These are phyloP conservation scores for Festucalex cinctus DNA, from an alignment of 2,113 vertebrate species.

Conservation along the genomic window DNA sequence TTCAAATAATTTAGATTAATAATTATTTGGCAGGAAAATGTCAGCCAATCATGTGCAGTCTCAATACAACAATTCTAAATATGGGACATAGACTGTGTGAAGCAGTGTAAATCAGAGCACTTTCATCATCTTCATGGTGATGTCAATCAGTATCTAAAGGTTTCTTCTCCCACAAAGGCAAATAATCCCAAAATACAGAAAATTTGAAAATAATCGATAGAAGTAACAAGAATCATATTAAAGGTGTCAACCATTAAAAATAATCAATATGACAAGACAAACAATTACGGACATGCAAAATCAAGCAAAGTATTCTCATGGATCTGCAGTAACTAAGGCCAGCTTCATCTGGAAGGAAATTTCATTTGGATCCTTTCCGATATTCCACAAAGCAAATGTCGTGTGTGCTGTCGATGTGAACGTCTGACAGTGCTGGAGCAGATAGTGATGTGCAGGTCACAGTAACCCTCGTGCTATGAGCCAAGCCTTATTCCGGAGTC, in stretches of 20 bases:
- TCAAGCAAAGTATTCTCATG: neutral
- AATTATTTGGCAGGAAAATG: too few species aligned
- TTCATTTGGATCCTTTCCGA: neutral
- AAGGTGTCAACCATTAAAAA: neutral
- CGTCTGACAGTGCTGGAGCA: neutral
- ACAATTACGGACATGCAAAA: neutral
- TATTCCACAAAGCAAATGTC: neutral
- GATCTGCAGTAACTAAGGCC: neutral
- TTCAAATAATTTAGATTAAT: too few species aligned
- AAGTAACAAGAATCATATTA: neutral
- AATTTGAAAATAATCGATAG: neutral
- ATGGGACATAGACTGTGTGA: too few species aligned
- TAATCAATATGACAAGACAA: neutral
- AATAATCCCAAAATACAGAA: too few species aligned
- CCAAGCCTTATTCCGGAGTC: constrained; percentile 1
- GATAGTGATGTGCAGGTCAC: neutral
- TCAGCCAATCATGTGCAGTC: too few species aligned
- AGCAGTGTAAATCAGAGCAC: too few species aligned
- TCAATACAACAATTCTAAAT: too few species aligned
- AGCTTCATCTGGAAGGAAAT: neutral
- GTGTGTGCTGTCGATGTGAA: neutral
- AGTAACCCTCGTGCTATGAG: neutral
- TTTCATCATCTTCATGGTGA: too few species aligned
- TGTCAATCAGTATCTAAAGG: too few species aligned
- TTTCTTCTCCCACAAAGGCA: too few species aligned